Evolutionary conservation across 2,797 vertebrate genomes (phyloP).

Genomic region (Spinibarbus caldwelli): DNA sequence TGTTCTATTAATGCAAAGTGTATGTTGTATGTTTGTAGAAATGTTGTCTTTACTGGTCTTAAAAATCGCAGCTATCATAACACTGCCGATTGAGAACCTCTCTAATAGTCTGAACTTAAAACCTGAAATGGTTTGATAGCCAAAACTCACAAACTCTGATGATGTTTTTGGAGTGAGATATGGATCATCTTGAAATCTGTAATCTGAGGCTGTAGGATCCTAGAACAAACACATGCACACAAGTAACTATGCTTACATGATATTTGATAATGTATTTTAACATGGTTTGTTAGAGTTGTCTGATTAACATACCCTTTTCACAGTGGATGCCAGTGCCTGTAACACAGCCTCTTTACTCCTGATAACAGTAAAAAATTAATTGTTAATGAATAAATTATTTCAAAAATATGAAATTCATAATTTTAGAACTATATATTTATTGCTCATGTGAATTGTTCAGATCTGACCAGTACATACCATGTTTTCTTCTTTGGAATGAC

Average conservation of each 20-base stretch:
- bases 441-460: no score
- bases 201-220: slow-evolving; percentile 87
- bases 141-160: slow-evolving; percentile 80
- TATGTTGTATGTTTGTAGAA: no score
- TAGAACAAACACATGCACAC: slow-evolving; percentile 58
- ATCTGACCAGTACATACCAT: slow-evolving; percentile 79
- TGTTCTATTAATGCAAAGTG: not conserved
- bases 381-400: not conserved
- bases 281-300: not conserved
- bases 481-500: slow-evolving; percentile 89
- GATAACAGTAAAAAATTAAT: slow-evolving; percentile 48
- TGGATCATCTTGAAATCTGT: slow-evolving; percentile 90
- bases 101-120: not conserved
- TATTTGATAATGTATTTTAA: not conserved
- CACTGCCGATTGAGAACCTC: not conserved
- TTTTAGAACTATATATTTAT: no score
- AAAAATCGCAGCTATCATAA: not conserved
- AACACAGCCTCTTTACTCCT: slow-evolving; percentile 91
- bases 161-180: slow-evolving; percentile 84
- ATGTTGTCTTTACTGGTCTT: not conserved
- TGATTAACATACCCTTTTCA: slow-evolving; percentile 79
- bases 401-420: not conserved
- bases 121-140: not conserved
- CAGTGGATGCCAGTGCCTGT: slow-evolving; percentile 85
- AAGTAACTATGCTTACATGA: not conserved